phyloP scores from a whole-genome alignment of 1,140 invertebrate species.

The Cydia strobilella region DNA sequence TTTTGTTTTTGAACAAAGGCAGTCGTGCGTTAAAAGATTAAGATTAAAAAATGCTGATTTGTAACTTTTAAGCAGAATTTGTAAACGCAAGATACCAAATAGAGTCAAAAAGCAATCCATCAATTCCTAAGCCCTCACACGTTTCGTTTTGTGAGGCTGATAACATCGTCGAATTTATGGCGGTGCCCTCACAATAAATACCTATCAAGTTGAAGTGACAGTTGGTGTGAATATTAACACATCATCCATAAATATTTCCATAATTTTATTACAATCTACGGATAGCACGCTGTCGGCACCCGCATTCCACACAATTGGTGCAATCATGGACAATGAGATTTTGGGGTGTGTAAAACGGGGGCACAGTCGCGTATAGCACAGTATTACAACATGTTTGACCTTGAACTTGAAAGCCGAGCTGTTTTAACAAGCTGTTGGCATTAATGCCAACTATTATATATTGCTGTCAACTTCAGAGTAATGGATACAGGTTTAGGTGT shows the following conservation, averaged over 20 bases:
- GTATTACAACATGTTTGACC: slow-evolving; percentile 12
- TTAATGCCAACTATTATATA: too few species aligned
- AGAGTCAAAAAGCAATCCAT: slow-evolving; percentile 16
- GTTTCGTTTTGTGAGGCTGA: slow-evolving; percentile 24
- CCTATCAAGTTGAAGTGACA: slow-evolving; percentile 35
- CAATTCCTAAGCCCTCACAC: slow-evolving; percentile 10
- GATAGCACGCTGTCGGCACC: slow-evolving; percentile 71
- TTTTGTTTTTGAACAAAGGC: slow-evolving; percentile 5
- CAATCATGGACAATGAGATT: slow-evolving; percentile 78
- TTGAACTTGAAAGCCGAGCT: slow-evolving; percentile 6
- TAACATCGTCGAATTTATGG: slow-evolving; percentile 31
- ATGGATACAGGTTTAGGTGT: too few species aligned
- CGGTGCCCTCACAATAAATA: slow-evolving; percentile 32
- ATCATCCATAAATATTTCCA: slow-evolving; percentile 51
- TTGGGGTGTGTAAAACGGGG: slow-evolving; percentile 68
- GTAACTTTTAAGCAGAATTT: background rate
- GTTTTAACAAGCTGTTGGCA: background rate
- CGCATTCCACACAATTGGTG: slow-evolving; percentile 77
- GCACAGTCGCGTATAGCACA: background rate
- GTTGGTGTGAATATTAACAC: slow-evolving; percentile 48
- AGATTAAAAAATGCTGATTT: background rate
- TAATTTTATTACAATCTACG: slow-evolving; percentile 65
- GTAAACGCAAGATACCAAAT: background rate
- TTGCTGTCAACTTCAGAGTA: too few species aligned
- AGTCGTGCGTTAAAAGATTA: slow-evolving; percentile 10